Percentiles rank a stretch among this genome's conserved stretches.
These are phyloP conservation scores for Alloscopus bannaensis DNA, from an alignment of 2,888 invertebrate species.

Conservation along the genomic window DNA sequence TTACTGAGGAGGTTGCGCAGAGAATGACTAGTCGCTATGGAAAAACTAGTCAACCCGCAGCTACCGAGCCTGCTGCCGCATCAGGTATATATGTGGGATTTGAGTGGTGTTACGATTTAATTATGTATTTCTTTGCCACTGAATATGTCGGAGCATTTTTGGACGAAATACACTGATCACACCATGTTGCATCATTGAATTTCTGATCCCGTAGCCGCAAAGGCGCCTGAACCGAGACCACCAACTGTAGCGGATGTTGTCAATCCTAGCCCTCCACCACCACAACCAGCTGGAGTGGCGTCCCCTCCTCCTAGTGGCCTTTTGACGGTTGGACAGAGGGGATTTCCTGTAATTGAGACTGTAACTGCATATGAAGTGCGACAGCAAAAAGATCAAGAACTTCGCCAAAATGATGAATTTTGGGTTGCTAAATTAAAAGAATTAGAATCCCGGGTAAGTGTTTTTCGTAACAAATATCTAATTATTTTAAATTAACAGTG, in stretches of 20 bases:
- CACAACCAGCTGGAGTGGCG: conserved; percentile 1
- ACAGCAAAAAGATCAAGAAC: conserved; percentile 70
- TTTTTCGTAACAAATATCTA: not conserved
- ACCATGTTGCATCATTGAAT: not conserved
- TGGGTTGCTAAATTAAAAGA: conserved; percentile 70
- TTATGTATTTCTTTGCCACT: too few relatives aligned
- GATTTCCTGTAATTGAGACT: conserved; percentile 70
- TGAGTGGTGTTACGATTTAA: not conserved
- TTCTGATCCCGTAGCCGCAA: conserved; percentile 1
- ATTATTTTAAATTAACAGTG: too few relatives aligned
- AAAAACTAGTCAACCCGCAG: conserved; percentile 33
- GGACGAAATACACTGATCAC: too few relatives aligned
- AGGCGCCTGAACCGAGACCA: conserved; percentile 38
- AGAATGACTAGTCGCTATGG: conserved; percentile 63
- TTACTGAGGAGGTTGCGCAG: conserved; percentile 64
- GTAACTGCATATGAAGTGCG: conserved; percentile 70
- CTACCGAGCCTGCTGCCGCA: conserved; percentile 16
- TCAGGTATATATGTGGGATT: conserved; percentile 19
- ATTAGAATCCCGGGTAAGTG: conserved; percentile 68
- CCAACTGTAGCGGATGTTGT: conserved; percentile 57
- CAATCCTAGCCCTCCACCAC: conserved; percentile 47
- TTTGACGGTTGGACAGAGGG: conserved; percentile 52
- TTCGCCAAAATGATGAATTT: conserved; percentile 69
- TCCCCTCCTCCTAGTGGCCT: conserved; percentile 56
- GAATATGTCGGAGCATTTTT: too few relatives aligned